Percentiles rank a stretch among this genome's conserved stretches.
Conservation (phyloP, 2,113 vertebrate genomes). For the Chionomys nivalis region DNA sequence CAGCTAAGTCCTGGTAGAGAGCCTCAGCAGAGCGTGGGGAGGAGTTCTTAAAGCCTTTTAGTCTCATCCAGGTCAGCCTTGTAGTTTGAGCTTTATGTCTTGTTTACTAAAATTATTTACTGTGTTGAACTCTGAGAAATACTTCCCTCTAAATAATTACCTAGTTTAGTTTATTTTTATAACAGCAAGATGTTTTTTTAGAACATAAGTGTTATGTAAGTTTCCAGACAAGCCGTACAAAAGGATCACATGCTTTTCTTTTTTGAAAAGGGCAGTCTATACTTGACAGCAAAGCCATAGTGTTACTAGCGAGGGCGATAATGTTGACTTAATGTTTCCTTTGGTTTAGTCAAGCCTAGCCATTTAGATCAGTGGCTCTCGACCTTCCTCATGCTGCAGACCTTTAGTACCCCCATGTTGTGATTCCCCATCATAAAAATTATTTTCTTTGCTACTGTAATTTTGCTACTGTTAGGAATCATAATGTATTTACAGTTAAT, state of each 20-base stretch:
- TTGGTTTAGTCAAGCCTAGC: not conserved
- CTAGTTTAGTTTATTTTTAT: not conserved
- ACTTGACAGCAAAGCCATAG: not conserved
- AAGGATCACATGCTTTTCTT: not conserved
- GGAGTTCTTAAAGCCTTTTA: too few relatives aligned
- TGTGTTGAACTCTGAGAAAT: not conserved
- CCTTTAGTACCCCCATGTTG: not conserved
- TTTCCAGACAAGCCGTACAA: not conserved
- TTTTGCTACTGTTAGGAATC: too few relatives aligned
- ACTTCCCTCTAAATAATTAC: not conserved
- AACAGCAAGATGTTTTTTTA: not conserved
- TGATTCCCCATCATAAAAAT: too few relatives aligned
- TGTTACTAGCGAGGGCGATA: not conserved
- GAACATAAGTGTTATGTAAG: not conserved
- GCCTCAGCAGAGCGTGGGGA: too few relatives aligned
- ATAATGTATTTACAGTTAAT: too few relatives aligned
- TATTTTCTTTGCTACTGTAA: too few relatives aligned
- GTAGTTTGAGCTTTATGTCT: slow-evolving; percentile 1
- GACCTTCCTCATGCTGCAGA: not conserved
- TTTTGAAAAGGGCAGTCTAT: not conserved
- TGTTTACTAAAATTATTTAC: slow-evolving; percentile 16
- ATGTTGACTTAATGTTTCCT: not conserved
- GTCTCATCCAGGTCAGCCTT: too few relatives aligned
- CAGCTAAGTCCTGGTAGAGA: too few relatives aligned
- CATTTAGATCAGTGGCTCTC: not conserved